Evolutionary conservation across 2,113 vertebrate genomes (phyloP), one percentile per base, ranked within the genome.

Genomic region (Alethe diademata): DNA sequence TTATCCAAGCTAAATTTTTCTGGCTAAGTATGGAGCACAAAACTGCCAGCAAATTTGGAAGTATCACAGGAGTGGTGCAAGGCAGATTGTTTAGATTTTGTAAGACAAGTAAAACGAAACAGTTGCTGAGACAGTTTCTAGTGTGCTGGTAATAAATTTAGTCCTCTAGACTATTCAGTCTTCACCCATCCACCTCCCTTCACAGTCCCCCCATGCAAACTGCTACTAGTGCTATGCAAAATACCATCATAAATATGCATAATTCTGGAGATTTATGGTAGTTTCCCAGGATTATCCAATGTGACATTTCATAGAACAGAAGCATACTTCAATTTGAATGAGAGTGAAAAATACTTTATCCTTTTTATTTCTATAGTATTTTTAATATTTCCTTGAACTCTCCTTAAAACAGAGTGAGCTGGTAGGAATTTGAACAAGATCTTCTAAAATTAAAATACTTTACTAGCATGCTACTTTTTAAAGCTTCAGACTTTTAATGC

Each of bases 241-340:
- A 97, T 97, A 98, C 95, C 89, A 88, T 98, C 97, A 98, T 98
- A 98, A 99, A 99, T 99, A 99, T 99, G 98, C 92, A 57, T 98
- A 98, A 98, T 99, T 99, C 99, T 98, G 98, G 97, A 98, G 96
- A 98, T 98, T 98, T 96, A 98, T 97, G 97, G 97, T 99, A 98
- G 99, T 99, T 99, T 99, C 98, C 98, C 98, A 97, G 97, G 97
- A 97, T 99, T 99, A 99, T 98, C 97, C 89, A 91, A 98, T 98
- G 98, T 99, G 98, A 98, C 98, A 95, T 99, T 99, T 99, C 48
- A 98, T 98, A 98, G 98, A 97, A 98, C 98, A 98, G 97, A 86
- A 95, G 96, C 98, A 99, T 98, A 97, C 93, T 98, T 99, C 98
- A 98, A 87, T 97, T 97, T 98, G 98, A 98, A 98, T 38, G 75